A percentile compares a stretch with the other conserved stretches of the same genome.
Conservation (phyloP, 2,888 invertebrate genomes). For the Gari tellinella region DNA sequence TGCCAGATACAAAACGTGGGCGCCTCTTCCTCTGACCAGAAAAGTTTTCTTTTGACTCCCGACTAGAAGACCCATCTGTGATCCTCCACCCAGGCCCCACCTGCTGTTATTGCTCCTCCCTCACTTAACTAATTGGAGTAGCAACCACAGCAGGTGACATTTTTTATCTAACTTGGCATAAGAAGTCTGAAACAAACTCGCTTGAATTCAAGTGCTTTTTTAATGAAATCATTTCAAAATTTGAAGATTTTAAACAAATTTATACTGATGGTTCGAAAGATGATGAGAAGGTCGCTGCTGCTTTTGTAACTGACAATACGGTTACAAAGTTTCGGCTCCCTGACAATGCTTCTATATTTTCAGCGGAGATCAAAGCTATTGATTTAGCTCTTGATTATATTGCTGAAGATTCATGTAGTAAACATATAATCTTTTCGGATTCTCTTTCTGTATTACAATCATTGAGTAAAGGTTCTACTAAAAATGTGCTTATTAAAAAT, state of each 20-base stretch:
- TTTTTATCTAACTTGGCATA: constrained; percentile 4
- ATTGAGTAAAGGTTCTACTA: not conserved
- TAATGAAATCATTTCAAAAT: constrained; percentile 1
- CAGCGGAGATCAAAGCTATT: constrained; percentile 22
- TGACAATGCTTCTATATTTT: constrained; percentile 23
- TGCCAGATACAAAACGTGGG: too few species aligned
- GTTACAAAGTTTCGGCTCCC: constrained; percentile 1
- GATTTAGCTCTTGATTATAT: constrained; percentile 11
- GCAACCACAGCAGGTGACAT: too few species aligned
- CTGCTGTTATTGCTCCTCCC: not conserved
- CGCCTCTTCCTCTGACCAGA: too few species aligned
- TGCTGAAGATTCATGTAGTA: not conserved
- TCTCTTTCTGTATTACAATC: constrained; percentile 17
- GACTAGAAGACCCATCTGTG: too few species aligned
- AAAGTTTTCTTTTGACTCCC: too few species aligned
- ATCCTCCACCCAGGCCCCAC: too few species aligned
- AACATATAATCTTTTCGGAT: constrained; percentile 18
- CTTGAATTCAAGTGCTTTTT: constrained; percentile 11
- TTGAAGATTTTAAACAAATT: not conserved
- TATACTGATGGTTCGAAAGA: constrained; percentile 38
- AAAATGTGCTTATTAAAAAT: constrained; percentile 8
- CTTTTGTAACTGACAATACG: not conserved
- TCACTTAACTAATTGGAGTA: too few species aligned
- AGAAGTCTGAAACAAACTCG: constrained; percentile 18
- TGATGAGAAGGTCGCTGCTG: constrained; percentile 14